Evolutionary conservation across 2,113 vertebrate species (phyloP), one percentile per base, ranked within the genome.

Genomic region (Anguilla rostrata): DNA sequence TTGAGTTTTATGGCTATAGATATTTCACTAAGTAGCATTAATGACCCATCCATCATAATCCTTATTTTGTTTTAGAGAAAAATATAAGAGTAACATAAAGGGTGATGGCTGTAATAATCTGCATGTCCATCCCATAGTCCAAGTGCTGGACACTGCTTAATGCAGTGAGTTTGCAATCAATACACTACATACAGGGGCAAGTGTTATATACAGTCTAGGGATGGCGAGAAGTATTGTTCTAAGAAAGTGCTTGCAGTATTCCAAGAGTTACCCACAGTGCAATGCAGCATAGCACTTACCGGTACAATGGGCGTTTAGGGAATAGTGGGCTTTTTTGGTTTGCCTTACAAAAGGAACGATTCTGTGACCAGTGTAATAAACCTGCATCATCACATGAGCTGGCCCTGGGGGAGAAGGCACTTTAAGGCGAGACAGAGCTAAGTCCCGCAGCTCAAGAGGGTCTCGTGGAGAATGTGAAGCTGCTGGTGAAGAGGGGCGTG

Each of bases 111-210:
- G 49, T 53, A 53, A 53, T 53, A 53, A 82, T 95, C 96, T 71
- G 96, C 94, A 15, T 46, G 89, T 92, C 46, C 90, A 92, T 87
- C 94, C 96, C 8, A 63, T 95, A 89, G 91, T 86, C 41, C 95
- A 96, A 92, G 94, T 97, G 86, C 93, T 96, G 92, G 94, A 97
- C 90, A 92, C 95, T 0, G 89, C 97, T 83, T 89, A 97, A 89
- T 94, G 93, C 87, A 92, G 95, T 96, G 88, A 94, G 93, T 83
- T 34, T 39, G 22, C 5, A 29, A 0, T 26, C n/a, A n/a, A 20
- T 26, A 8, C 0, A 15, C 6, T 4, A n/a, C 6, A n/a, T 71
- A 11, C 26, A 7, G 63, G 16, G 63, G 20, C 63, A 71, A 71
- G 20, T 71, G 63, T n/a, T n/a, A 20, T 15, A 15, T 60, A 7